Evolutionary conservation across 2,888 invertebrate species (phyloP).

Genomic region (Eristalis tenax): DNA sequence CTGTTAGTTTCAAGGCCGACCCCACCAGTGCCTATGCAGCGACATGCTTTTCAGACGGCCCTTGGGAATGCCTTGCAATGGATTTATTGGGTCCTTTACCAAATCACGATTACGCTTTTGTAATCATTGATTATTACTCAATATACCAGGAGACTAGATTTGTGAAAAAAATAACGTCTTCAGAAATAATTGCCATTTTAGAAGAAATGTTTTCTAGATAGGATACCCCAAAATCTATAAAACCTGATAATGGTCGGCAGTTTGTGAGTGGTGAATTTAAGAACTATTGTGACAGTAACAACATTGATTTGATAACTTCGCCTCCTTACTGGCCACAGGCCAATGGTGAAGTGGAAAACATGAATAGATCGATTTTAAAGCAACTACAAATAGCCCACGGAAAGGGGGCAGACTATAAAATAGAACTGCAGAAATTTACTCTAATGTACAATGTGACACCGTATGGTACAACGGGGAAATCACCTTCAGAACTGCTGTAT

Average conservation of each 20-base stretch:
- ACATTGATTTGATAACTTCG: constrained; percentile 24
- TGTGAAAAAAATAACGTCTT: constrained; percentile 4
- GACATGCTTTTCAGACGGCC: constrained; percentile 23
- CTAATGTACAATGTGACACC: constrained; percentile 54
- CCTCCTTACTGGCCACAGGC: constrained; percentile 54
- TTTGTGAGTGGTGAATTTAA: constrained; percentile 28
- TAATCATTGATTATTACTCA: constrained; percentile 41
- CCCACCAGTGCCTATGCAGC: too few species aligned
- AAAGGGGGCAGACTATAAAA: constrained; percentile 42
- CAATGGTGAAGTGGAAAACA: constrained; percentile 53
- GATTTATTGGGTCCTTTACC: constrained; percentile 37
- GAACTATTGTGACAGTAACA: constrained; percentile 29
- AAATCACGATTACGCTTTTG: constrained; percentile 34
- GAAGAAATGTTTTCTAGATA: constrained; percentile 25
- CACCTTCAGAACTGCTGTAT: constrained; percentile 42
- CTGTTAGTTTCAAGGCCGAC: too few species aligned
- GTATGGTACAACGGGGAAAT: constrained; percentile 51
- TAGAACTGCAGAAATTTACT: constrained; percentile 44
- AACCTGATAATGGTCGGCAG: constrained; percentile 21
- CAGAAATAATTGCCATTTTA: neutral
- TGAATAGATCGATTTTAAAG: constrained; percentile 34
- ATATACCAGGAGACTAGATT: constrained; percentile 23
- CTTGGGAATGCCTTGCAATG: constrained; percentile 20
- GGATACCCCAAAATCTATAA: constrained; percentile 21
- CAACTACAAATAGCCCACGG: constrained; percentile 47